phyloP scores from a whole-genome alignment of 2,888 invertebrate genomes.

The Eupithecia insigniata region DNA sequence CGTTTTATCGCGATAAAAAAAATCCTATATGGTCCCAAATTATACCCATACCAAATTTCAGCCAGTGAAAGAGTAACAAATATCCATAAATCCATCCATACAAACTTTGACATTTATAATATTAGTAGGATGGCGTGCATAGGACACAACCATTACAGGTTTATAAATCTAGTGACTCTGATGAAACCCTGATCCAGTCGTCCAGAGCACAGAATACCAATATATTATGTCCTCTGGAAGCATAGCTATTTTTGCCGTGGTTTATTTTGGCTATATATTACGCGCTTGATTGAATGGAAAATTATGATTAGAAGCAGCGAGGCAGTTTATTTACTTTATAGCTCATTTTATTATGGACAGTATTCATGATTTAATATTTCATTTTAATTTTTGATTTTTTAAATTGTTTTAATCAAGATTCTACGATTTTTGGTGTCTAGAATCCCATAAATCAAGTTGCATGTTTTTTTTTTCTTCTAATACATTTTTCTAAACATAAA shows the following conservation, averaged over 20 bases:
- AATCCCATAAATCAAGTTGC: neutral
- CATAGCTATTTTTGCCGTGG: conserved; percentile 53
- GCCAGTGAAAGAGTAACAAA: too few relatives aligned
- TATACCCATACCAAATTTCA: too few relatives aligned
- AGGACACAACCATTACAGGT: neutral
- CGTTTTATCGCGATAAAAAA: too few relatives aligned
- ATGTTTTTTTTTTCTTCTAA: neutral
- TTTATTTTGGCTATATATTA: conserved; percentile 43
- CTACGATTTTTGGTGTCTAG: neutral
- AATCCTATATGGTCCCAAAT: too few relatives aligned
- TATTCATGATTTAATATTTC: neutral
- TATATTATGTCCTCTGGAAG: too few relatives aligned
- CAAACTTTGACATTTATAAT: too few relatives aligned
- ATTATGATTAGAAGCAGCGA: conserved; percentile 40
- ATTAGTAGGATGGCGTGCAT: too few relatives aligned
- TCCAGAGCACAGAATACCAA: conserved; percentile 42
- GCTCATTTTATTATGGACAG: neutral
- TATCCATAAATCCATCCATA: too few relatives aligned
- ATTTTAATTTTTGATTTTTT: neutral
- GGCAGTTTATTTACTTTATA: conserved; percentile 24
- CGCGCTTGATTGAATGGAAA: conserved; percentile 49
- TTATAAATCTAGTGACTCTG: neutral
- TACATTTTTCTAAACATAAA: neutral
- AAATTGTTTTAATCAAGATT: neutral
- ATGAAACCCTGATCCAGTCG: conserved; percentile 5